phyloP scores from a whole-genome alignment of 1,140 invertebrate genomes.

The Drosophila santomea region DNA sequence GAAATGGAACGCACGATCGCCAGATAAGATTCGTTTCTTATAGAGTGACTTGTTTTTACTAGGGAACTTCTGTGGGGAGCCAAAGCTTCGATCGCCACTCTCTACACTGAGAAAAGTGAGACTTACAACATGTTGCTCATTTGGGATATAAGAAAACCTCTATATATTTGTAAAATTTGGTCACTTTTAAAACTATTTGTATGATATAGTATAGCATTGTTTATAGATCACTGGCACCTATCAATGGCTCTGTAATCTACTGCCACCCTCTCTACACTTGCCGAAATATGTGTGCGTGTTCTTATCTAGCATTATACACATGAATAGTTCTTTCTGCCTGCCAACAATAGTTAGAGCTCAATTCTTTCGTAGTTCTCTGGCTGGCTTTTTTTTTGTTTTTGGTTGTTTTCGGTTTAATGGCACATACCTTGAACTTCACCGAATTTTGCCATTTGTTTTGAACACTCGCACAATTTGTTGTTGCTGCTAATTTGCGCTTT shows the following conservation, averaged over 20 bases:
- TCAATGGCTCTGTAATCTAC: neutral
- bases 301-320: constrained; percentile 36
- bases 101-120: constrained; percentile 1
- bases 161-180: no score
- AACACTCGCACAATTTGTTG: constrained; percentile 59
- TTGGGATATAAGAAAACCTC: no score
- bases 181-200: no score
- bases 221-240: constrained; percentile 1
- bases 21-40: constrained; percentile 66
- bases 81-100: constrained; percentile 3
- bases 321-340: constrained; percentile 6
- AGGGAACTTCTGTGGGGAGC: no score
- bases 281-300: neutral
- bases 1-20: constrained; percentile 71
- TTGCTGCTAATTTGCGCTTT: constrained; percentile 41
- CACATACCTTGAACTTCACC: constrained; percentile 84
- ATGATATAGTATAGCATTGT: neutral
- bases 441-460: constrained; percentile 84
- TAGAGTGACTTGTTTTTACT: constrained; percentile 33
- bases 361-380: constrained; percentile 30
- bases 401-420: constrained; percentile 61
- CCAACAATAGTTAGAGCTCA: constrained; percentile 39
- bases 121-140: no score
- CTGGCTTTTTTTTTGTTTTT: constrained; percentile 2
- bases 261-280: constrained; percentile 3